Evolutionary conservation across 2,888 invertebrate species (phyloP), one percentile per base, ranked within the genome.

Genomic region (Dasypolia templi): DNA sequence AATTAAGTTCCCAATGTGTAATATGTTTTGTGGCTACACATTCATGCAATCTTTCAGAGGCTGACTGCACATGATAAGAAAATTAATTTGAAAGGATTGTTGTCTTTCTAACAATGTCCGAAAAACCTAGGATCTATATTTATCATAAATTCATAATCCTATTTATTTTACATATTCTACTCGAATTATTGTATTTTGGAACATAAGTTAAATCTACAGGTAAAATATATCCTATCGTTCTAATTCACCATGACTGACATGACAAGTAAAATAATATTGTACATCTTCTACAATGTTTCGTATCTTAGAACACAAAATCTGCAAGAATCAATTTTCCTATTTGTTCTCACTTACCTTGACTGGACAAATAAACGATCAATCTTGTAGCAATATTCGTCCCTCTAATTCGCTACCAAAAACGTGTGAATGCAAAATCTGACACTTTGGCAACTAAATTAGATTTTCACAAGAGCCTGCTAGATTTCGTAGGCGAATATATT

Each of bases 341-440:
- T 73, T 73, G 42, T 58, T 55, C 7, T 35, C 29, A 62, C 14
- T 67, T 32, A 71, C 83, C 84, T 85, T 85, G 87, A 75, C 44
- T 7, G 22, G 35, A 63, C 46, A 62, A 39, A 35, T 62, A 70
- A 53, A 65, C 35, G 58, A 75, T 65, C 32, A 75, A 69, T 63
- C 35, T 70, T 63, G 66, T 62, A 66, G 72, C 74, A 81, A 79
- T 55, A 62, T 32, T 42, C 19, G 67, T 53, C 62, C 74, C 58
- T 68, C 72, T 80, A 76, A 85, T 79, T 67, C 53, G 70, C 55
- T 44, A 44, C 44, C 42, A 59, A 61, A 82, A 71, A 78, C 66
- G 76, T 80, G 78, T 72, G 39, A 85, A 77, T 81, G 65, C 63
- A 58, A 83, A 79, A 74, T 76, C 67, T 77, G 66, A 77, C 84